phyloP scores from a whole-genome alignment of 1,140 invertebrate genomes.

The Cydia strobilella region DNA sequence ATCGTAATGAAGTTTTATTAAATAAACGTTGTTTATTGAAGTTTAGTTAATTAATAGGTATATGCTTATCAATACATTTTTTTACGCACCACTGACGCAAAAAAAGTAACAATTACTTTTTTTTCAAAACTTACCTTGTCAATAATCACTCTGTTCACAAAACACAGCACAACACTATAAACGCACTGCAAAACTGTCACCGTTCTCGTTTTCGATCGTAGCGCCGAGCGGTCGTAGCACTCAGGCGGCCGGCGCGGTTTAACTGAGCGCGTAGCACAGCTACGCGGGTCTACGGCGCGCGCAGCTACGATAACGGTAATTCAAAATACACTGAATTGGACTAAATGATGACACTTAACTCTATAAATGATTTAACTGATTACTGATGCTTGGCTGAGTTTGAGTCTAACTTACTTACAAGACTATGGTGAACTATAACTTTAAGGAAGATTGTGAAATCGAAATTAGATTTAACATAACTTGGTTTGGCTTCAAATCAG shows the following conservation, averaged over 20 bases:
- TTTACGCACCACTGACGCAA: not conserved
- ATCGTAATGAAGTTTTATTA: no score
- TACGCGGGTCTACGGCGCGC: constrained; percentile 61
- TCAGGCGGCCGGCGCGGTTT: constrained; percentile 37
- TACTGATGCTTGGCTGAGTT: not conserved
- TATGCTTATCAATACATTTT: not conserved
- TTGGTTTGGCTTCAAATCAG: no score
- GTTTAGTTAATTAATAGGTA: no score
- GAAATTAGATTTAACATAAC: no score
- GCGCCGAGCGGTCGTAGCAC: constrained; percentile 1
- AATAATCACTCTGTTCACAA: constrained; percentile 1
- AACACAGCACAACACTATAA: constrained; percentile 26
- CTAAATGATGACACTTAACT: constrained; percentile 71
- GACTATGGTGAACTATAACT: no score
- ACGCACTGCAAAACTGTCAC: constrained; percentile 32
- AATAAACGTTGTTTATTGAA: no score
- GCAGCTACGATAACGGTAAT: constrained; percentile 68
- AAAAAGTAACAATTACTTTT: not conserved
- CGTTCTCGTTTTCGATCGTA: not conserved
- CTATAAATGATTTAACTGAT: not conserved
- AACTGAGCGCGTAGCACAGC: constrained; percentile 52
- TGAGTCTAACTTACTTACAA: not conserved
- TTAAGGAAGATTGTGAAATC: no score
- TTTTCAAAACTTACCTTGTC: not conserved
- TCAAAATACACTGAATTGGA: constrained; percentile 76